These are phyloP conservation scores for Aix galericulata DNA, from an alignment of 2,113 vertebrate species.

Conservation along the genomic window DNA sequence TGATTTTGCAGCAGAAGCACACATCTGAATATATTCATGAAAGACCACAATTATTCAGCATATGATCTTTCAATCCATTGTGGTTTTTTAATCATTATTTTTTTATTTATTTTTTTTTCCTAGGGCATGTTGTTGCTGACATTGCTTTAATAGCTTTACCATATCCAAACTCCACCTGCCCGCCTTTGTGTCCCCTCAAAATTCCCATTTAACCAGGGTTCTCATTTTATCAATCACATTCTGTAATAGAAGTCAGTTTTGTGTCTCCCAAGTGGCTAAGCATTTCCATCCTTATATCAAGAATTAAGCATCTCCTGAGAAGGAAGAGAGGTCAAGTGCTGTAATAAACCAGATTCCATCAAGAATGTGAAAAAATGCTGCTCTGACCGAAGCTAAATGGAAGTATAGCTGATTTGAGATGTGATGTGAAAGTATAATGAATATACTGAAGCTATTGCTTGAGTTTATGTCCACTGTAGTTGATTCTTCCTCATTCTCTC, in stretches of 20 bases:
- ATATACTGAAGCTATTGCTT: constrained; percentile 10
- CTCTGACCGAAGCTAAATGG: constrained; percentile 26
- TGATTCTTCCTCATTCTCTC: constrained; percentile 38
- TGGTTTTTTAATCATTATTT: background rate
- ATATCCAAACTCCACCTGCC: background rate
- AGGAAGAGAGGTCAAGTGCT: constrained; percentile 45
- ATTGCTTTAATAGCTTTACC: constrained; percentile 24
- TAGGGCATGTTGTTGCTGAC: background rate
- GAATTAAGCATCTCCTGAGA: constrained; percentile 42
- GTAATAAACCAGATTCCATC: constrained; percentile 53
- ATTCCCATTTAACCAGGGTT: constrained; percentile 25
- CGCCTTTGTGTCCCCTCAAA: background rate
- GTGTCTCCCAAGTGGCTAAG: constrained; percentile 17
- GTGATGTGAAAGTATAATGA: constrained; percentile 22
- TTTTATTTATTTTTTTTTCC: background rate
- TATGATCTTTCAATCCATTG: constrained; percentile 3
- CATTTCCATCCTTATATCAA: constrained; percentile 32
- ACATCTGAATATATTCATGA: constrained; percentile 5
- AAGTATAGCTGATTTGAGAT: background rate
- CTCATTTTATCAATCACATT: constrained; percentile 48
- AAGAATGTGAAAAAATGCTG: constrained; percentile 18
- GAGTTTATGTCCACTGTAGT: background rate
- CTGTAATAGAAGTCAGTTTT: constrained; percentile 18
- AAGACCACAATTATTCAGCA: constrained; percentile 47
- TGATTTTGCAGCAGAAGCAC: constrained; percentile 43